Evolutionary conservation across 2,888 invertebrate species (phyloP), one percentile per base, ranked within the genome.

Genomic region (Lathronympha strigana): DNA sequence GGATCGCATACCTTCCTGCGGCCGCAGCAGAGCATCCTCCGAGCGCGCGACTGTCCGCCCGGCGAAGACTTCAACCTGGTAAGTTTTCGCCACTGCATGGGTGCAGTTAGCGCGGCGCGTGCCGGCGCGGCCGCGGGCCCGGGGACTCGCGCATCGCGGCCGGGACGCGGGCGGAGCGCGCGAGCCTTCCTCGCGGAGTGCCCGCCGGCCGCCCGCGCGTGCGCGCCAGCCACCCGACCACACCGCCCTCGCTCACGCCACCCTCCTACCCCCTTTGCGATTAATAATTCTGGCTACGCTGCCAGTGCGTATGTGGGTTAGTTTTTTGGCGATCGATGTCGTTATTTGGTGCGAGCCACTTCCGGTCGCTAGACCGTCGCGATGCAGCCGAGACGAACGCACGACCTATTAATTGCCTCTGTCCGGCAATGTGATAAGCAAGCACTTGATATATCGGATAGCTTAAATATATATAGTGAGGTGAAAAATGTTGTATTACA

Each of bases 11-110:
- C 97, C 96, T 97, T 97, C 94, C 97, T 96, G 93, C 97, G 96
- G 94, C 97, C 97, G 95, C 97, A 97, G 95, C 97, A 97, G 94
- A 97, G 96, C 97, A 97, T 97, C 94, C 95, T 95, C 94, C 95
- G 95, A 94, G 95, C 95, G 93, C 95, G 94, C 86, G 91, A 90
- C 83, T 87, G 91, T 84, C 90, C 92, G 88, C 92, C 90, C 92
- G 94, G 93, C 93, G 94, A 93, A 93, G 94, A 93, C 93, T 94
- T 94, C 93, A 94, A 94, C 93, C 95, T 95, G 93, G 95, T 94
- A 92, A 95, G 94, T 94, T 95, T 95, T 93, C 95, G 94, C 95
- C 95, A 95, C 95, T 96, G 96, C 96, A 95, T 96, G 94, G 94
- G 94, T 93, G 90, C 93, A 88, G 92, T 93, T 93, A 94, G 92